These are phyloP conservation scores for Pentalonia nigronervosa DNA, from an alignment of 1,140 invertebrate genomes.

Conservation along the genomic window DNA sequence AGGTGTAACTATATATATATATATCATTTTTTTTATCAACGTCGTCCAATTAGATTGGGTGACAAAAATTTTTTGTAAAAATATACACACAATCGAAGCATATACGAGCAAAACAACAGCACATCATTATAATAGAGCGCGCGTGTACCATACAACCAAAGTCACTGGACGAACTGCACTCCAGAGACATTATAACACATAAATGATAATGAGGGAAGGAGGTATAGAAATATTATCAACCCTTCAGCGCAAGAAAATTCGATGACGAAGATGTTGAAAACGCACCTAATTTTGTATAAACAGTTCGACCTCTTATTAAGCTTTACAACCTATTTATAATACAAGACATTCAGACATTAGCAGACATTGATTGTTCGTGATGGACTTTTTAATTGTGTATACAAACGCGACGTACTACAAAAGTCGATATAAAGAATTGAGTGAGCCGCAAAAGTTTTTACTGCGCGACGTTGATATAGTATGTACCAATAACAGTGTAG, in stretches of 20 bases:
- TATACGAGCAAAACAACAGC: not conserved
- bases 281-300: not conserved
- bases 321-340: not conserved
- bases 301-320: not conserved
- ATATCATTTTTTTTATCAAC: not conserved
- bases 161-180: not conserved
- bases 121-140: not conserved
- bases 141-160: not conserved
- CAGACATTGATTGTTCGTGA: too few relatives aligned
- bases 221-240: not conserved
- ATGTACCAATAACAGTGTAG: too few relatives aligned
- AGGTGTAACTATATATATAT: not conserved
- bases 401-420: too few relatives aligned
- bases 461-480: not conserved
- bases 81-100: not conserved
- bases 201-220: not conserved
- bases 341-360: not conserved
- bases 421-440: not conserved
- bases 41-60: slow-evolving; percentile 27
- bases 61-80: not conserved
- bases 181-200: not conserved
- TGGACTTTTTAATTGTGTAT: too few relatives aligned
- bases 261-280: not conserved
- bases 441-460: not conserved
- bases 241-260: not conserved